Evolutionary conservation across 2,888 invertebrate genomes (phyloP).

Genomic region (Mesorhabditis belari): DNA sequence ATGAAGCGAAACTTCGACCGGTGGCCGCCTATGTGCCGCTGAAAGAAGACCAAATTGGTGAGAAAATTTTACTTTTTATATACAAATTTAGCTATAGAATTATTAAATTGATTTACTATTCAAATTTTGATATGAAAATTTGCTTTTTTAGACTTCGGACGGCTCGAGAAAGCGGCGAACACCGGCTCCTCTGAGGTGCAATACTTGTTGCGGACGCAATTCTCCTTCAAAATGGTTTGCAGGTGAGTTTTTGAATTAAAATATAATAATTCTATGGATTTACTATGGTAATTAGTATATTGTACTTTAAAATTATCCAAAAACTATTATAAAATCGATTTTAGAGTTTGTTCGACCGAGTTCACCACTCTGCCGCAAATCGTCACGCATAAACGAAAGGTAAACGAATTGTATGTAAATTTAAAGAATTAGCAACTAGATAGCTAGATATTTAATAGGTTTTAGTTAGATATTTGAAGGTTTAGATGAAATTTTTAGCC

Average conservation of each 20-base stretch:
- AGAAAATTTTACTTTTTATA: too few relatives aligned
- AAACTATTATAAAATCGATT: neutral
- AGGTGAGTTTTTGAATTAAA: too few relatives aligned
- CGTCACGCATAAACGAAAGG: neutral
- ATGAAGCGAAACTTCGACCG: neutral
- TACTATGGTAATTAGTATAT: too few relatives aligned
- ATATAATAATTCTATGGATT: too few relatives aligned
- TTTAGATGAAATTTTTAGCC: too few relatives aligned
- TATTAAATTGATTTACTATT: too few relatives aligned
- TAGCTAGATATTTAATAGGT: neutral
- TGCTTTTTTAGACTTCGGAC: neutral
- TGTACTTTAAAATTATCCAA: neutral
- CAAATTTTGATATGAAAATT: too few relatives aligned
- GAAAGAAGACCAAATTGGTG: neutral
- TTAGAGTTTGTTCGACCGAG: neutral
- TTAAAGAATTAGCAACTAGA: too few relatives aligned
- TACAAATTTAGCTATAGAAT: too few relatives aligned
- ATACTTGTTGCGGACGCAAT: neutral
- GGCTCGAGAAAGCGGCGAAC: neutral
- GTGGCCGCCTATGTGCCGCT: neutral
- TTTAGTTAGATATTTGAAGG: too few relatives aligned
- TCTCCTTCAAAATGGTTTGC: neutral
- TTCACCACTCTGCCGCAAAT: neutral
- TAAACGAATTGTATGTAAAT: too few relatives aligned
- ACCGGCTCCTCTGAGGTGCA: neutral